Conservation (phyloP, 1,140 invertebrate species). For the Diuraphis noxia region DNA sequence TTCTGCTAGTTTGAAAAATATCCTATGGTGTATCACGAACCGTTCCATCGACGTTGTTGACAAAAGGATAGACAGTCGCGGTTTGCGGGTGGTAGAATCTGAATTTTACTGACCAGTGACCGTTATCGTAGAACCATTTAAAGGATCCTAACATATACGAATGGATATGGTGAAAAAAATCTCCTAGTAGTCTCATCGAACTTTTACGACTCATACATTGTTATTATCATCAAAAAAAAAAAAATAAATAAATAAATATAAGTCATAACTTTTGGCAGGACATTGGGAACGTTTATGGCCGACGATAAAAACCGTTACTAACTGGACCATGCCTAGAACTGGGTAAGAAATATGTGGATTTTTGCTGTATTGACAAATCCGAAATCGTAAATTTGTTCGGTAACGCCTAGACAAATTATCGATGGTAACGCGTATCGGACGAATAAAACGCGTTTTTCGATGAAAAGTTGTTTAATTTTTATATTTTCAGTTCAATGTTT, state of each 20-base stretch:
- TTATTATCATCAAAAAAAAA: conserved; percentile 50
- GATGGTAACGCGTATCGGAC: background rate
- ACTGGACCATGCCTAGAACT: background rate
- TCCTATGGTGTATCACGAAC: background rate
- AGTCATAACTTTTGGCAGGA: conserved; percentile 51
- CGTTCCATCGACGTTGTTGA: background rate
- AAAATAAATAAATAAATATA: conserved; percentile 44
- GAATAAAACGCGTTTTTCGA: background rate
- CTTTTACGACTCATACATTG: conserved; percentile 46
- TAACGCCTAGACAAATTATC: conserved; percentile 23
- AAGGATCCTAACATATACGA: background rate
- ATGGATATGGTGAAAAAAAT: background rate
- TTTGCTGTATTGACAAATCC: conserved; percentile 50
- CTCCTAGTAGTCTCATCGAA: conserved; percentile 18
- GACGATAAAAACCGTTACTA: conserved; percentile 44
- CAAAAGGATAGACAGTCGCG: background rate
- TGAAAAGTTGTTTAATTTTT: background rate
- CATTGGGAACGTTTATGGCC: conserved; percentile 34
- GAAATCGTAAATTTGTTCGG: conserved; percentile 14
- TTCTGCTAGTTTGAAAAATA: background rate
- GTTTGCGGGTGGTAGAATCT: background rate
- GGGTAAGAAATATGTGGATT: background rate
- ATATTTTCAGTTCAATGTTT: background rate
- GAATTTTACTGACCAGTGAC: conserved; percentile 47
- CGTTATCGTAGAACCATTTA: conserved; percentile 38